Evolutionary conservation across 2,888 invertebrate species (phyloP).

Genomic region (Yponomeuta evonymella): DNA sequence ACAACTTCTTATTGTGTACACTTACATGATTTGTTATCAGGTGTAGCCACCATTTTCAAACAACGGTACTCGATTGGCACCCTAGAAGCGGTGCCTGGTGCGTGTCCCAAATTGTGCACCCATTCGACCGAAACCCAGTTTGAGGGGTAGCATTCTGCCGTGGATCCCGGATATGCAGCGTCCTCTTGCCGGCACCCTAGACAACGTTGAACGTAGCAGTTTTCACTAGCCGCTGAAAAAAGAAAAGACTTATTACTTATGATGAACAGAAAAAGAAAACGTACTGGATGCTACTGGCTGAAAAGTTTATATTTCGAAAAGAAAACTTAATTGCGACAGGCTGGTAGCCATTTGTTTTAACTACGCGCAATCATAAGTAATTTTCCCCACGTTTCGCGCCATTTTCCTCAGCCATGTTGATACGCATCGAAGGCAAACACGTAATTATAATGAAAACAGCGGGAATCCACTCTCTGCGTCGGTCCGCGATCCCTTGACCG

Average conservation of each 20-base stretch:
- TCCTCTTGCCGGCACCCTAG: conserved; percentile 57
- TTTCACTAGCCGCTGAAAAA: conserved; percentile 49
- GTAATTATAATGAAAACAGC: conserved; percentile 49
- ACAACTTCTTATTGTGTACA: conserved; percentile 14
- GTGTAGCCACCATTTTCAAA: conserved; percentile 65
- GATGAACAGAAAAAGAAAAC: neutral
- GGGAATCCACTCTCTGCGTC: conserved; percentile 39
- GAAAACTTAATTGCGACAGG: neutral
- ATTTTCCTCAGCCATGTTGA: conserved; percentile 19
- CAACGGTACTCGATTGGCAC: conserved; percentile 61
- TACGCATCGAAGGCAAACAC: conserved; percentile 15
- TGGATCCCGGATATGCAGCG: conserved; percentile 35
- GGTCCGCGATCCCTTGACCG: conserved; percentile 26
- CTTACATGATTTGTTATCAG: conserved; percentile 65
- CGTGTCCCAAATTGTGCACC: conserved; percentile 62
- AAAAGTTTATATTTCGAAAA: neutral
- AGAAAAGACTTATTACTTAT: too few relatives aligned
- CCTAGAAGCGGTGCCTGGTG: conserved; percentile 57
- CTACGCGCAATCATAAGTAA: conserved; percentile 60
- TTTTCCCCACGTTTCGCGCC: conserved; percentile 58
- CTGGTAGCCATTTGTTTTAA: conserved; percentile 52
- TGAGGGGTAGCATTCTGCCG: conserved; percentile 49
- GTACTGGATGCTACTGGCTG: neutral
- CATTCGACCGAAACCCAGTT: conserved; percentile 65
- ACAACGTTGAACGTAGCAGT: conserved; percentile 59